Percentiles rank a stretch among this genome's conserved stretches.
These are phyloP conservation scores for Scytalopus superciliaris DNA, from an alignment of 2,113 vertebrate species.

Conservation along the genomic window DNA sequence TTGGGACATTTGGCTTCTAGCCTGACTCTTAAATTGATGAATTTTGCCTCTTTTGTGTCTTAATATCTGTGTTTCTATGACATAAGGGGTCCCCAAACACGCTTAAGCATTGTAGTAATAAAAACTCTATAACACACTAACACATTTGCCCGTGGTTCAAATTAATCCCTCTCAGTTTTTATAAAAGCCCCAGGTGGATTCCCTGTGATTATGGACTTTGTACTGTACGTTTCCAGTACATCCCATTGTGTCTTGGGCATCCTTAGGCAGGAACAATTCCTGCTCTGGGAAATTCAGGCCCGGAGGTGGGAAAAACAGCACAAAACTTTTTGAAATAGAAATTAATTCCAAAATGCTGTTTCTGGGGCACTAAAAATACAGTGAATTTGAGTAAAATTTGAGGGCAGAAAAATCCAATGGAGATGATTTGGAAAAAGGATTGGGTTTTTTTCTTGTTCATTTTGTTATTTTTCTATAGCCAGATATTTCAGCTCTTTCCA, in stretches of 20 bases:
- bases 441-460: neutral
- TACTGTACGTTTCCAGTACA: neutral
- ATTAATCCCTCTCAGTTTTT: neutral
- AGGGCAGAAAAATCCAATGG: neutral
- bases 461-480: neutral
- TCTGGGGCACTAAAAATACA: neutral
- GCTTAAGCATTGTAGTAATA: neutral
- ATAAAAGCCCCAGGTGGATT: neutral
- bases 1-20: neutral
- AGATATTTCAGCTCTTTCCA: neutral
- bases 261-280: neutral
- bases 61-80: neutral
- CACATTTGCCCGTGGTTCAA: neutral
- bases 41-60: neutral
- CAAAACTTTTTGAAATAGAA: neutral
- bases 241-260: neutral
- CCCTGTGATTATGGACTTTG: neutral
- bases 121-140: neutral
- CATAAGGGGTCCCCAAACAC: neutral
- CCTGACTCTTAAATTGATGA: neutral
- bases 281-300: neutral
- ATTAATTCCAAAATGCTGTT: neutral
- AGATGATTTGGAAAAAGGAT: neutral
- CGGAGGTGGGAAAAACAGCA: neutral
- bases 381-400: neutral